Percentiles rank a stretch among this genome's conserved stretches.
Evolutionary conservation across 1,140 invertebrate species (phyloP).

Genomic region (Hesperophylax magnus): DNA sequence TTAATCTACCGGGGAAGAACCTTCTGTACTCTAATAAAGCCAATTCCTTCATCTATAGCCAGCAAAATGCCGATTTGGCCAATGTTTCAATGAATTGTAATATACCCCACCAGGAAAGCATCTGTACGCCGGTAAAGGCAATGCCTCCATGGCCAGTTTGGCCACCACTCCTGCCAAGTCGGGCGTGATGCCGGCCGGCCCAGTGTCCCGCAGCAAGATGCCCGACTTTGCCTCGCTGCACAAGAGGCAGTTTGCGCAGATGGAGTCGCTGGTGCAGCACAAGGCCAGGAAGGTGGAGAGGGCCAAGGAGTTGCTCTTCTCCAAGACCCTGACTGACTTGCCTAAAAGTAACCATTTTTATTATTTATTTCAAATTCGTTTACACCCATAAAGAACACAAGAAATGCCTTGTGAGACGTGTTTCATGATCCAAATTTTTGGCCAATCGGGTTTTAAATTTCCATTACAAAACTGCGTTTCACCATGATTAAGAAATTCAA

Average conservation of each 20-base stretch:
- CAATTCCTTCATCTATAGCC: too few relatives aligned
- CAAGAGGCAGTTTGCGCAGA: conserved; percentile 73
- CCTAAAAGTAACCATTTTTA: conserved; percentile 39
- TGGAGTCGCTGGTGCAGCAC: conserved; percentile 76
- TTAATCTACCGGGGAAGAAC: too few relatives aligned
- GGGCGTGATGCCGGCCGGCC: conserved; percentile 30
- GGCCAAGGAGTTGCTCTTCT: conserved; percentile 64
- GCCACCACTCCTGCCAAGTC: conserved; percentile 32
- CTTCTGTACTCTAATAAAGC: too few relatives aligned
- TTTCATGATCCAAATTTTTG: too few relatives aligned
- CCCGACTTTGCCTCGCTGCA: conserved; percentile 78
- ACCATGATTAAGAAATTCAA: too few relatives aligned
- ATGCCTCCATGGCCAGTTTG: conserved; percentile 9
- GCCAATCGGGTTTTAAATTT: too few relatives aligned
- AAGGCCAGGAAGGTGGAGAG: conserved; percentile 69
- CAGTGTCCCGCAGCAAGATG: conserved; percentile 65
- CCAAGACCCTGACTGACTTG: conserved; percentile 53
- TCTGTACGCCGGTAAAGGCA: conserved; percentile 20
- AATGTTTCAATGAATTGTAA: too few relatives aligned
- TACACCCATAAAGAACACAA: too few relatives aligned
- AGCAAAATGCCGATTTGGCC: too few relatives aligned
- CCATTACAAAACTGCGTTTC: too few relatives aligned
- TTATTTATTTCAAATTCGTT: too few relatives aligned
- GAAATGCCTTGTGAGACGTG: too few relatives aligned
- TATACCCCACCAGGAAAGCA: conserved; percentile 30